phyloP scores from a whole-genome alignment of 1,140 invertebrate genomes.

The Cherax quadricarinatus region DNA sequence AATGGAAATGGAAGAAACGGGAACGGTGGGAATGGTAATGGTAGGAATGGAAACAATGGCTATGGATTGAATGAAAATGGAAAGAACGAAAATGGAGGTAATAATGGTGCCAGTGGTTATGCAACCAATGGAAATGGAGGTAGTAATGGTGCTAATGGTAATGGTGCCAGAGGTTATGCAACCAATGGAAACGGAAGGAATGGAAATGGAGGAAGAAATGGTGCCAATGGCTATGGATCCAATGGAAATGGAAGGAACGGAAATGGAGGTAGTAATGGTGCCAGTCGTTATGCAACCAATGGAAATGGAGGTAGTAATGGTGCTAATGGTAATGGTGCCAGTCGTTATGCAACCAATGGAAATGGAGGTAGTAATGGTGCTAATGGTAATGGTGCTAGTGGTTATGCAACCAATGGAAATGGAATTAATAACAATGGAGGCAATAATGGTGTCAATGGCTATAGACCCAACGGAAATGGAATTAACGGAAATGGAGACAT shows the following conservation, averaged over 20 bases:
- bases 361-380: not conserved
- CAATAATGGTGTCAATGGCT: no score
- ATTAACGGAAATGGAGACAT: no score
- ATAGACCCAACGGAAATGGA: no score
- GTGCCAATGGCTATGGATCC: conserved; percentile 7
- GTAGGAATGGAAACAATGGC: conserved; percentile 7
- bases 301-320: no score
- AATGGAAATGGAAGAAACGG: not conserved
- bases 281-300: not conserved
- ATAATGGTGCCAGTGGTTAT: no score
- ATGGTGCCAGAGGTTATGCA: not conserved
- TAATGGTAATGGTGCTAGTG: not conserved
- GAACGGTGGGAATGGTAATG: not conserved
- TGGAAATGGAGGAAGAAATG: conserved; percentile 8
- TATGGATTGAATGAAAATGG: not conserved
- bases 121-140: no score
- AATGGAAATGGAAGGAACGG: conserved; percentile 20
- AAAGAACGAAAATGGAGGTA: not conserved
- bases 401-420: no score
- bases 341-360: not conserved
- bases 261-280: not conserved
- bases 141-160: not conserved
- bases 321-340: not conserved
- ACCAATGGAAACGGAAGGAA: not conserved
- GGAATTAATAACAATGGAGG: no score